Evolutionary conservation across 2,113 vertebrate species (phyloP).

Genomic region (Sialia sialis): DNA sequence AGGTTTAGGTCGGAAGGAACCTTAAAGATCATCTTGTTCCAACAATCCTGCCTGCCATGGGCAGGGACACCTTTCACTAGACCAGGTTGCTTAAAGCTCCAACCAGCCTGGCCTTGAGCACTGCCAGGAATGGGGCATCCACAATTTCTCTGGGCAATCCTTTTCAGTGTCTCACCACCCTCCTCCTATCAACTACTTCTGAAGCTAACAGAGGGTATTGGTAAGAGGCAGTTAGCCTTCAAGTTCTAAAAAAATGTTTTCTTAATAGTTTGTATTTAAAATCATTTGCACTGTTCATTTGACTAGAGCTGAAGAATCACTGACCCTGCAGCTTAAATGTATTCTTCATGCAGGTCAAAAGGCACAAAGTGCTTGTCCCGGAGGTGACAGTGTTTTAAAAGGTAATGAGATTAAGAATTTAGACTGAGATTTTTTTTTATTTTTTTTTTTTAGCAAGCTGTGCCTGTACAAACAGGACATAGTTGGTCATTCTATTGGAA

Average conservation of each 20-base stretch:
- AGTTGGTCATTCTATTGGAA: background rate
- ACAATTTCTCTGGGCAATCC: background rate
- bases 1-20: background rate
- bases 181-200: background rate
- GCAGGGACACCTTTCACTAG: background rate
- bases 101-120: background rate
- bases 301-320: background rate
- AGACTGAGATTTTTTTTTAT: background rate
- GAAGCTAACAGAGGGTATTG: background rate
- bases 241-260: background rate
- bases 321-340: no score
- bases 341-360: background rate
- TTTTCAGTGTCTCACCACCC: rapidly evolving
- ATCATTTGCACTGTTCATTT: rapidly evolving
- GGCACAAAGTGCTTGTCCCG: background rate
- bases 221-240: background rate
- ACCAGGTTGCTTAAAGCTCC: background rate
- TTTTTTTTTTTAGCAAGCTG: background rate
- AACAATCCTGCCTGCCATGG: rapidly evolving
- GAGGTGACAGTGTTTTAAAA: background rate
- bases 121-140: background rate
- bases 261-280: background rate
- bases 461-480: background rate
- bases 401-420: background rate
- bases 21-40: background rate